These are phyloP conservation scores for Phenganax subtilis DNA, from an alignment of 92 coral and sea anemone species.

Conservation along the genomic window DNA sequence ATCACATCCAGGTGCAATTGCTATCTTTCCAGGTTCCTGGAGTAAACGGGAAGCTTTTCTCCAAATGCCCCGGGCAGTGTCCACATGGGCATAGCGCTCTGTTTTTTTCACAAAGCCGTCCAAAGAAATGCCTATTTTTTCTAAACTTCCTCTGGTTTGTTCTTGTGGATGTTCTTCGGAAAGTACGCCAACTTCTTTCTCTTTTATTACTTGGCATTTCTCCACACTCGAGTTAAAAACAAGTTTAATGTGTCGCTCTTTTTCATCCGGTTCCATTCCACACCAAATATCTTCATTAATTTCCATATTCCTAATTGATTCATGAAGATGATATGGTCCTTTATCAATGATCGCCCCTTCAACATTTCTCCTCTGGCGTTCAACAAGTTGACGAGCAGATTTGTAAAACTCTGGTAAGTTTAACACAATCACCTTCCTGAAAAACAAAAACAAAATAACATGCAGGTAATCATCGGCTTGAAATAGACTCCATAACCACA, in stretches of 20 bases:
- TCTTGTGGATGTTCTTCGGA: not conserved
- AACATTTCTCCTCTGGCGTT: conserved; percentile 41
- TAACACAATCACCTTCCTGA: too few relatives aligned
- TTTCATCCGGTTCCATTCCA: conserved; percentile 31
- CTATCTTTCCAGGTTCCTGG: conserved; percentile 28
- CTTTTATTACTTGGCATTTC: too few relatives aligned
- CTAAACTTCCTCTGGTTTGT: conserved; percentile 5
- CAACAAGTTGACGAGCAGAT: conserved; percentile 22
- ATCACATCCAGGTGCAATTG: conserved; percentile 49
- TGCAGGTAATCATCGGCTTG: too few relatives aligned
- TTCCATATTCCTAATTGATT: conserved; percentile 29
- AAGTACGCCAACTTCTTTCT: too few relatives aligned
- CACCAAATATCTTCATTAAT: conserved; percentile 30
- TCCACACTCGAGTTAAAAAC: not conserved
- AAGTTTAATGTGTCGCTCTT: not conserved
- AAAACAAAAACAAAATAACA: too few relatives aligned
- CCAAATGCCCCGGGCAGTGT: conserved; percentile 44
- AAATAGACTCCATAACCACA: too few relatives aligned
- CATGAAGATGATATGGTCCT: conserved; percentile 39
- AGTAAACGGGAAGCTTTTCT: conserved; percentile 41
- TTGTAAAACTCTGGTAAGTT: conserved; percentile 15
- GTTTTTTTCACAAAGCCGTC: conserved; percentile 14
- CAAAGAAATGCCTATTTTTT: not conserved
- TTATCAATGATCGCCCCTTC: conserved; percentile 47
- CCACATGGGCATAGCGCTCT: conserved; percentile 24